These are phyloP conservation scores for Meta bourneti DNA, from an alignment of 2,888 invertebrate species.

Conservation along the genomic window DNA sequence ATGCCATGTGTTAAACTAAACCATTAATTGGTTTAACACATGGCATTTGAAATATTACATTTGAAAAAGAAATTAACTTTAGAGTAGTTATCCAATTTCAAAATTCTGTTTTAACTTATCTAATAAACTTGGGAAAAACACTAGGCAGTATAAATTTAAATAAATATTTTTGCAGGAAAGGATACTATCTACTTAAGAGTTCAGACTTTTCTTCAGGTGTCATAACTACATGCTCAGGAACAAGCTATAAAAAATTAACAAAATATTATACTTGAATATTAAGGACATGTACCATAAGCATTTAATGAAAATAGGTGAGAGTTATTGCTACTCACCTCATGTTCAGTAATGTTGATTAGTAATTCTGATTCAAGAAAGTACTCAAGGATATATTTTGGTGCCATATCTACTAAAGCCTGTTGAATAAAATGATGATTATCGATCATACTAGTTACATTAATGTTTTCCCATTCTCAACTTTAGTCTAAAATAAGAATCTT, in stretches of 20 bases:
- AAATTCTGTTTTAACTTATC: not conserved
- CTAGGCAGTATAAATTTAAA: too few species aligned
- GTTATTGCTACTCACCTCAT: slow-evolving; percentile 84
- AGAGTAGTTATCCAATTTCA: too few species aligned
- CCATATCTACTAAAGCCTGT: slow-evolving; percentile 97
- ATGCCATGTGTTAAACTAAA: too few species aligned
- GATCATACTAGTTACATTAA: not conserved
- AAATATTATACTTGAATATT: not conserved
- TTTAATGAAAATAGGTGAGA: not conserved
- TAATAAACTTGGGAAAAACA: not conserved
- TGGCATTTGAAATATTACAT: too few species aligned
- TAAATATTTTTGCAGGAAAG: slow-evolving; percentile 81
- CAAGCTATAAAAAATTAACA: slow-evolving; percentile 84
- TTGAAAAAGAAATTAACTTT: too few species aligned
- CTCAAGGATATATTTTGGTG: slow-evolving; percentile 98
- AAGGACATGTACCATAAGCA: not conserved
- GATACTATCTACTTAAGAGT: slow-evolving; percentile 94
- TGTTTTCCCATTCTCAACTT: not conserved
- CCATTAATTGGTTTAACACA: too few species aligned
- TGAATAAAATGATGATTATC: slow-evolving; percentile 75
- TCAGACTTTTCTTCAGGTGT: slow-evolving; percentile 99
- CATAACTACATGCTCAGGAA: slow-evolving; percentile 99
- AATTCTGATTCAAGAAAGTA: slow-evolving; percentile 90
- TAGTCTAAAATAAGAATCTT: not conserved
- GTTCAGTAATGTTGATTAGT: slow-evolving; percentile 98